phyloP scores from a whole-genome alignment of 2,113 vertebrate species.

The Mesitornis unicolor region DNA sequence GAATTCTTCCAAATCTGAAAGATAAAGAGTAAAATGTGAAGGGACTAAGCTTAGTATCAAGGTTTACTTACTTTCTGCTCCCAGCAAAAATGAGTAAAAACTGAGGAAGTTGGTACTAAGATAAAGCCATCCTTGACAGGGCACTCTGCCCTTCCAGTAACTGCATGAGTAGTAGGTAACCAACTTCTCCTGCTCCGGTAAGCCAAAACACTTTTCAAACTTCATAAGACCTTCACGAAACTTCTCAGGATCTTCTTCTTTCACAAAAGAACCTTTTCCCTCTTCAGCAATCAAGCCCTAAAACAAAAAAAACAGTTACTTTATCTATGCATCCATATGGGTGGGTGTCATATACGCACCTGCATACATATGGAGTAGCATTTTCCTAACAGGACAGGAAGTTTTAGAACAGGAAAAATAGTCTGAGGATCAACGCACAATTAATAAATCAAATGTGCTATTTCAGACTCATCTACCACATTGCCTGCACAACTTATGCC shows the following conservation, averaged over 20 bases:
- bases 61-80: conserved; percentile 85
- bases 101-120: conserved; percentile 97
- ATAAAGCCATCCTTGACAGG: conserved; percentile 98
- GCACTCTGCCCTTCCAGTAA: conserved; percentile 96
- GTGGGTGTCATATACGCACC: background rate
- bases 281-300: conserved; percentile 98
- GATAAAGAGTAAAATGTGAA: background rate
- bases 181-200: conserved; percentile 90
- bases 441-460: background rate
- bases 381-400: background rate
- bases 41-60: background rate
- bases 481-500: background rate
- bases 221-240: conserved; percentile 92
- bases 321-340: background rate
- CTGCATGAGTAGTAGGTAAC: conserved; percentile 98
- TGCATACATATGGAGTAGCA: background rate
- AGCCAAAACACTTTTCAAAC: conserved; percentile 93
- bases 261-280: conserved; percentile 82
- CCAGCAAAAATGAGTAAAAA: conserved; percentile 96
- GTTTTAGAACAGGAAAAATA: background rate
- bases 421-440: background rate
- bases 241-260: conserved; percentile 94
- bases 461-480: background rate
- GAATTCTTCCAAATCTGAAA: background rate
- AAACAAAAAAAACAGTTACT: background rate